phyloP scores from a whole-genome alignment of 2,888 invertebrate genomes.

The Agrotis ipsilon region DNA sequence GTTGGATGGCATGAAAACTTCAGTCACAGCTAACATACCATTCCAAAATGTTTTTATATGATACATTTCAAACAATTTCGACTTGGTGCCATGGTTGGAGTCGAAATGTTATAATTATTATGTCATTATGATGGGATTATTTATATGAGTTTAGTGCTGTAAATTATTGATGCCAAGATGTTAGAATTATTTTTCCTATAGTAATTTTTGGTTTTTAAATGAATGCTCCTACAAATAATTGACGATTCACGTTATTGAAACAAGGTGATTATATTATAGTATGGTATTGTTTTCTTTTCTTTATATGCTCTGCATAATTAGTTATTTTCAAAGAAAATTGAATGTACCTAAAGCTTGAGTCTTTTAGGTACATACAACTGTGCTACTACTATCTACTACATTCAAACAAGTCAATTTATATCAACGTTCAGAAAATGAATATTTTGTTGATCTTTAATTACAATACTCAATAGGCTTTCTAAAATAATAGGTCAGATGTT shows the following conservation, averaged over 20 bases:
- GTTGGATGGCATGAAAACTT: constrained; percentile 53
- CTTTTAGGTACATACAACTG: neutral
- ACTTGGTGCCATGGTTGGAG: constrained; percentile 79
- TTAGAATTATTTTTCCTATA: constrained; percentile 36
- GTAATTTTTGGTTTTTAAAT: constrained; percentile 20
- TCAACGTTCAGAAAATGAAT: neutral
- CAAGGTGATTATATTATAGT: constrained; percentile 20
- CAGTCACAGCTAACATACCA: constrained; percentile 71
- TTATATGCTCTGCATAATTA: neutral
- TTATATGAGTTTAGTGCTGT: constrained; percentile 32
- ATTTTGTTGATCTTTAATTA: neutral
- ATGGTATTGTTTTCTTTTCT: neutral
- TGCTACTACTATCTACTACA: too few relatives aligned
- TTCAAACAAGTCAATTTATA: neutral
- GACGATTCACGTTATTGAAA: neutral
- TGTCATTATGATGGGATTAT: constrained; percentile 36
- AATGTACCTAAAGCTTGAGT: neutral
- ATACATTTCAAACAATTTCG: constrained; percentile 66
- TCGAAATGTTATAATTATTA: constrained; percentile 45
- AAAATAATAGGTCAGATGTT: neutral
- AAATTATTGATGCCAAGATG: constrained; percentile 36
- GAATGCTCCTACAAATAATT: constrained; percentile 9
- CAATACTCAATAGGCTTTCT: neutral
- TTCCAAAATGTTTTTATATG: constrained; percentile 71
- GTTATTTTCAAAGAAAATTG: neutral